phyloP scores from a whole-genome alignment of 2,888 invertebrate genomes.

The Papilio elwesi region DNA sequence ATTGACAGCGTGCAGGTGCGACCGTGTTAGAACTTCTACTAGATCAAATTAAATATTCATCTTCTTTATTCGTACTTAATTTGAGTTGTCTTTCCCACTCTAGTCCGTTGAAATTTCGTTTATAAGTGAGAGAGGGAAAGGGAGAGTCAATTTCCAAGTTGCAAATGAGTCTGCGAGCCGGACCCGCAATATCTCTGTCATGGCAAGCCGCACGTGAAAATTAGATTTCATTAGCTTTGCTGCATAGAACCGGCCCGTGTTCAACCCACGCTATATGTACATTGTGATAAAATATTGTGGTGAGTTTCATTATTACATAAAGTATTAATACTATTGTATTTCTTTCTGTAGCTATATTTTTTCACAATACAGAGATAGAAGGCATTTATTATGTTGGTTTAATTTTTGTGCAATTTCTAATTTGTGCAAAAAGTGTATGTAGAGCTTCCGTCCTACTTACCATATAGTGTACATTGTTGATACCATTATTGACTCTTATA shows the following conservation, averaged over 20 bases:
- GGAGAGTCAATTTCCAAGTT: slow-evolving; percentile 40
- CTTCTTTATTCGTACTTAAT: slow-evolving; percentile 30
- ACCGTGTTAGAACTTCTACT: slow-evolving; percentile 20
- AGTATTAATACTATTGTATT: neutral
- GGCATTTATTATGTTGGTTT: too few relatives aligned
- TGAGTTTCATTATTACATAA: neutral
- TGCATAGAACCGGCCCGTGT: slow-evolving; percentile 54
- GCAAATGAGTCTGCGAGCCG: slow-evolving; percentile 45
- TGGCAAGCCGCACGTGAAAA: slow-evolving; percentile 68
- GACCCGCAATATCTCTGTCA: slow-evolving; percentile 60
- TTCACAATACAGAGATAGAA: too few relatives aligned
- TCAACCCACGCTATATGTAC: neutral
- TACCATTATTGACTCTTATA: too few relatives aligned
- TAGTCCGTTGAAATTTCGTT: slow-evolving; percentile 9
- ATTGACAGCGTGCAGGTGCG: slow-evolving; percentile 28
- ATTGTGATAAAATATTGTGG: neutral
- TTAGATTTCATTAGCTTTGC: slow-evolving; percentile 70
- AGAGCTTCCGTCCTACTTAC: too few relatives aligned
- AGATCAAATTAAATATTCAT: slow-evolving; percentile 32
- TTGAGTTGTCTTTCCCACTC: slow-evolving; percentile 19
- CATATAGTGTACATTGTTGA: too few relatives aligned
- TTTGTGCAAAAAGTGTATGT: too few relatives aligned
- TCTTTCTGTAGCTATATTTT: neutral
- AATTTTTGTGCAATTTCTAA: too few relatives aligned
- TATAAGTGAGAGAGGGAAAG: slow-evolving; percentile 31